Base-by-base conservation (phyloP, 2,888 invertebrate species). In the Rhaphigaster nebulosa region DNA sequence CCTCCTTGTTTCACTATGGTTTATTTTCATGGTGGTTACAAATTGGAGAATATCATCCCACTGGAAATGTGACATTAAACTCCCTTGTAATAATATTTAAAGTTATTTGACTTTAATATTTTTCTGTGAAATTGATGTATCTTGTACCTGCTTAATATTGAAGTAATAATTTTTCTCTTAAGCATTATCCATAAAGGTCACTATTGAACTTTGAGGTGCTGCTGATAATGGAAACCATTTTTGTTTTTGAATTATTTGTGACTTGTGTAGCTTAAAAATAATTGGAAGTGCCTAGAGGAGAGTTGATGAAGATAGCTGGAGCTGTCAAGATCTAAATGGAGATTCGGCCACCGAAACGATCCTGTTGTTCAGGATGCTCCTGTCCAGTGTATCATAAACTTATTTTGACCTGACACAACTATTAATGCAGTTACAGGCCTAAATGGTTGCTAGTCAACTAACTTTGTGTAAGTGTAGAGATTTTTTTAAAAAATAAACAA, bases 281-380 rank as follows among this genome's bases (percentile, higher is more conserved):
- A 45, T 90, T 65, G 41, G 90, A 90, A 87, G 52, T 91, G 26
- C 20, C 15, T 50, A 80, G 38, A 18, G 38, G 34, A 90, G 54
- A 60, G 13, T 26, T 70, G 54, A 65, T 54, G 87, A 45, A 84
- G n/a, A 45, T 65, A 65, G 29, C 29, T 65, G 8, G 34, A 18
- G 65, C 29, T 18, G 29, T 29, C 65, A 65, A 18, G 65, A 65
- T 34, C 29, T n/a, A 20, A 15, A 29, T 65, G 65, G 18, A 29
- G 65, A 29, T 29, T 65, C 15, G 4, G 15, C 3, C 65, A 65
- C 18, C 15, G 29, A 29, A n/a, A 29, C 29, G 20, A 29, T 65
- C 29, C 65, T 65, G 29, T 29, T 18, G 3, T 23, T 18, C 65
- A 65, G 65, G 65, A 65, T 65, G 65, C 15, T 65, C 5, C 65